A percentile compares a stretch with the other conserved stretches of the same genome.
Evolutionary conservation across 2,888 invertebrate genomes (phyloP).

Genomic region (Gandaritis pyraliata): DNA sequence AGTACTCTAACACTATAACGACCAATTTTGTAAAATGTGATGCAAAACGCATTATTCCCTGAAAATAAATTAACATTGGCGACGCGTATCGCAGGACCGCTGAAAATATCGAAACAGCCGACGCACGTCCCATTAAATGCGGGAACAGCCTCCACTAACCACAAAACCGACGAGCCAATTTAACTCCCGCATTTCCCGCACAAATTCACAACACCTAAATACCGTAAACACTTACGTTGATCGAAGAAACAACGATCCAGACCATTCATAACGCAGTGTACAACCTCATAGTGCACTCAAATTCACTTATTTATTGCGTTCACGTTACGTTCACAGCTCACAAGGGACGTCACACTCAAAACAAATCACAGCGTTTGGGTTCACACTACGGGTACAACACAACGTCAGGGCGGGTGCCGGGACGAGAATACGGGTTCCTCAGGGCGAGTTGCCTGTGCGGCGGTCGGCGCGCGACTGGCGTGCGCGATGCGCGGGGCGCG

Average conservation of each 20-base stretch:
- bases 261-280: slow-evolving; percentile 82
- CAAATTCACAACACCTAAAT: slow-evolving; percentile 55
- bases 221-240: slow-evolving; percentile 78
- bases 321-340: slow-evolving; percentile 66
- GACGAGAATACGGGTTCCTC: slow-evolving; percentile 48
- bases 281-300: slow-evolving; percentile 81
- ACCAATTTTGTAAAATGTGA: slow-evolving; percentile 34
- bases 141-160: slow-evolving; percentile 65
- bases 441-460: slow-evolving; percentile 68
- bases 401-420: slow-evolving; percentile 70
- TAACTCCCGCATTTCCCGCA: slow-evolving; percentile 55
- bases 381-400: slow-evolving; percentile 75
- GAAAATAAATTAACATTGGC: slow-evolving; percentile 50
- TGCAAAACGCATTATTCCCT: slow-evolving; percentile 41
- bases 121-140: slow-evolving; percentile 62
- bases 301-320: slow-evolving; percentile 66
- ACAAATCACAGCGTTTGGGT: slow-evolving; percentile 79
- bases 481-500: slow-evolving; percentile 65
- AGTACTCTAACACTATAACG: slow-evolving; percentile 8
- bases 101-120: slow-evolving; percentile 65
- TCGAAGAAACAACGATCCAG: slow-evolving; percentile 84
- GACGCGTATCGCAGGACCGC: slow-evolving; percentile 51
- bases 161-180: slow-evolving; percentile 65
- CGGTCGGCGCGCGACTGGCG: slow-evolving; percentile 82
- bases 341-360: slow-evolving; percentile 74